Evolutionary conservation across 2,888 invertebrate species (phyloP).

Genomic region (Merodon equestris): DNA sequence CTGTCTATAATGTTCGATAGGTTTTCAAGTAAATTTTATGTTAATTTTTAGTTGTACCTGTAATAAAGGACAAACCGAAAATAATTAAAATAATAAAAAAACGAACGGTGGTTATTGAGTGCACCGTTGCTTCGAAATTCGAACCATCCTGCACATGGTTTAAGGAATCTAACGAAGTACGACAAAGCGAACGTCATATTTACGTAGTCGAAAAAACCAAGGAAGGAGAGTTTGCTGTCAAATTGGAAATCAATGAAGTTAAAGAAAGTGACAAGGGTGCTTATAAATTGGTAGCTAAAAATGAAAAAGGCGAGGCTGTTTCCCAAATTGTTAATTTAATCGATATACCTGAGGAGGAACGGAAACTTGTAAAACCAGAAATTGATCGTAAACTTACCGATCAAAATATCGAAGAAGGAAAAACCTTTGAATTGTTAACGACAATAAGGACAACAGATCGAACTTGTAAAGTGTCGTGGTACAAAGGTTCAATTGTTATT

Average conservation of each 20-base stretch:
- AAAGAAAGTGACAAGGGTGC: conserved; percentile 90
- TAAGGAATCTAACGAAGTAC: conserved; percentile 89
- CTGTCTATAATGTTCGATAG: neutral
- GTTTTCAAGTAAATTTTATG: neutral
- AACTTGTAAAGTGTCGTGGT: conserved; percentile 91
- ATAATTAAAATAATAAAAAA: conserved; percentile 95
- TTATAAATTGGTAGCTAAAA: conserved; percentile 93
- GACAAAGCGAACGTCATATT: conserved; percentile 81
- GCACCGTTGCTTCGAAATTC: conserved; percentile 95
- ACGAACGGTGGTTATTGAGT: conserved; percentile 95
- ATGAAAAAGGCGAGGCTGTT: conserved; percentile 94
- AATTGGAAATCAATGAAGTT: conserved; percentile 93
- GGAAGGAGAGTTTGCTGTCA: conserved; percentile 93
- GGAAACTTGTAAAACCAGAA: conserved; percentile 89
- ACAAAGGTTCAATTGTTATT: conserved; percentile 88
- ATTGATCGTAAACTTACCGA: conserved; percentile 88
- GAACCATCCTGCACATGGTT: conserved; percentile 96
- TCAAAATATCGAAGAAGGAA: conserved; percentile 85
- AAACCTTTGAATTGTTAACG: conserved; percentile 88
- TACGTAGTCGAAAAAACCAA: conserved; percentile 76
- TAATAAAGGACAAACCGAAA: conserved; percentile 95
- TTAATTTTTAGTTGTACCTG: conserved; percentile 87
- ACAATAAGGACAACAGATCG: conserved; percentile 87
- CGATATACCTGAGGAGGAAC: conserved; percentile 88
- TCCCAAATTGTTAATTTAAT: conserved; percentile 93